Percentiles rank a stretch among this genome's conserved stretches.
phyloP scores from a whole-genome alignment of 2,797 vertebrate genomes.

The Valencia hispanica region DNA sequence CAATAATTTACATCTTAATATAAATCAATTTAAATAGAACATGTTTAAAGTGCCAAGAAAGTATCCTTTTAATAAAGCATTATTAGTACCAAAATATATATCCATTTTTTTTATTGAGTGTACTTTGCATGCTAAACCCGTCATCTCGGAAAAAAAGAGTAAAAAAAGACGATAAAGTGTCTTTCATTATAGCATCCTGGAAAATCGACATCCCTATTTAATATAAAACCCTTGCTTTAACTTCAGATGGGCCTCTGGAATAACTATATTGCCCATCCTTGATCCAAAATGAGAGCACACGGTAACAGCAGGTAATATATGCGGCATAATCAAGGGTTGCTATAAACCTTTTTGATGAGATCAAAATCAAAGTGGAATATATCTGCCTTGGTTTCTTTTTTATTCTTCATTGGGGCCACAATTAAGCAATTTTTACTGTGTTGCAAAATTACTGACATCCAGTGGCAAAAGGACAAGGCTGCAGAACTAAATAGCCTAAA shows the following conservation, averaged over 20 bases:
- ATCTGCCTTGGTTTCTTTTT: background rate
- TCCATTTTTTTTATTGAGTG: background rate
- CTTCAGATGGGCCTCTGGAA: background rate
- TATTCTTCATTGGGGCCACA: background rate
- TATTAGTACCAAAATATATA: background rate
- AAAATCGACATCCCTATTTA: background rate
- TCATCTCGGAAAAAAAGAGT: background rate
- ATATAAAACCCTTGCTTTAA: background rate
- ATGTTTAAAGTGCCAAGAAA: background rate
- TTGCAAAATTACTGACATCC: conserved; percentile 59
- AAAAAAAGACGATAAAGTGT: background rate
- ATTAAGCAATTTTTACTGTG: background rate
- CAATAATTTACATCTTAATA: background rate
- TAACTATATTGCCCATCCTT: background rate
- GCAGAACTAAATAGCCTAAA: background rate
- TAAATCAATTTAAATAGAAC: background rate
- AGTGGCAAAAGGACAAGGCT: conserved; percentile 36
- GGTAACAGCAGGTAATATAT: background rate
- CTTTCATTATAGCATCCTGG: background rate
- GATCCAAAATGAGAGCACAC: background rate
- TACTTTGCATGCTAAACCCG: background rate
- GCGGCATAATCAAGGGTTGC: background rate
- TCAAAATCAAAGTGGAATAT: background rate
- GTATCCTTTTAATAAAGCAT: background rate
- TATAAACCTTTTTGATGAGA: background rate